Conservation (phyloP, 2,888 invertebrate species). For the Dexiosoma caninum region DNA sequence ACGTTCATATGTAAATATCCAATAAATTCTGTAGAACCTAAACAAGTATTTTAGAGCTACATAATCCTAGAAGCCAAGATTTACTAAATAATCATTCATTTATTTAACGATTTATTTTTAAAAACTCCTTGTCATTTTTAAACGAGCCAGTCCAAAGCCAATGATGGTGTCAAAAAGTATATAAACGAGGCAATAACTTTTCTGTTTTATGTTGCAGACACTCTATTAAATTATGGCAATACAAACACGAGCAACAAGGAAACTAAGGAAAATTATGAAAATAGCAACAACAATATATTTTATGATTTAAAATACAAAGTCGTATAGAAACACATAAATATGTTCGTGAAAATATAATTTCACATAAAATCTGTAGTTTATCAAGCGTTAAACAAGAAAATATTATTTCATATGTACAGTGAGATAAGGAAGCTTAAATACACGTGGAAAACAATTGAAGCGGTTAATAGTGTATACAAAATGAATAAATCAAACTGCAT, state of each 20-base stretch:
- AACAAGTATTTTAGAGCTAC: no score
- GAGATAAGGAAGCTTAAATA: no score
- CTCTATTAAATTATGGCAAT: slow-evolving; percentile 42
- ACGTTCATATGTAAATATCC: no score
- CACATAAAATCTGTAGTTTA: background rate
- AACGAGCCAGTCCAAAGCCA: no score
- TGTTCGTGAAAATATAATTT: background rate
- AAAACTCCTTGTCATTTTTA: no score
- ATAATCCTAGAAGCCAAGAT: no score
- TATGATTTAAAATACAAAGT: background rate
- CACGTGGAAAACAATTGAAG: no score
- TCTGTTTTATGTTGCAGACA: slow-evolving; percentile 24
- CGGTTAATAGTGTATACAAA: no score
- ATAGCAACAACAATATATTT: background rate
- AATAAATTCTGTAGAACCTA: no score
- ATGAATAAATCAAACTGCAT: no score
- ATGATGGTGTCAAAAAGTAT: slow-evolving; percentile 8
- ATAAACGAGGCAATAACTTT: slow-evolving; percentile 14
- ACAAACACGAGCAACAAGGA: slow-evolving; percentile 36
- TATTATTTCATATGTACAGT: background rate
- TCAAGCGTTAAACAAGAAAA: background rate
- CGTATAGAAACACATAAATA: background rate
- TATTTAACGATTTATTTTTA: no score
- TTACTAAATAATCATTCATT: no score
- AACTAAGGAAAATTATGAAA: background rate